These are phyloP conservation scores for Malaclemys terrapin DNA, from an alignment of 2,113 vertebrate species.

Conservation along the genomic window DNA sequence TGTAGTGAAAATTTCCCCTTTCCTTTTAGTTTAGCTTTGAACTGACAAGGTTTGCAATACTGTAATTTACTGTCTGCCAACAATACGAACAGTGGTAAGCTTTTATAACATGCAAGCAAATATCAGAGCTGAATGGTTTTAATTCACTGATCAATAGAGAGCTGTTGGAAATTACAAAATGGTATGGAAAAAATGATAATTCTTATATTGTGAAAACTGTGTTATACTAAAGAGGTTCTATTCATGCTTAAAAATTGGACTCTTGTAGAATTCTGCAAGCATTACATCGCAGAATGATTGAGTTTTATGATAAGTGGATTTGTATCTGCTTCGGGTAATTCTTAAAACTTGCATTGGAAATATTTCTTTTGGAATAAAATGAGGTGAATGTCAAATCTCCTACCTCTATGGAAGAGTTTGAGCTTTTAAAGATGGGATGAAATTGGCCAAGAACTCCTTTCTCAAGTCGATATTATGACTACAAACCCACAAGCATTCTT, in stretches of 20 bases:
- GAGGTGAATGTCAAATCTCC: background rate
- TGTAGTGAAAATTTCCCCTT: conserved; percentile 17
- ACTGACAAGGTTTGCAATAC: conserved; percentile 6
- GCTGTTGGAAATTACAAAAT: background rate
- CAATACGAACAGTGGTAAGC: background rate
- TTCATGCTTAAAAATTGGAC: background rate
- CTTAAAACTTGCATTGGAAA: background rate
- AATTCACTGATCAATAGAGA: background rate
- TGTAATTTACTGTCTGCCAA: conserved; percentile 23
- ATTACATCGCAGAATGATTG: background rate
- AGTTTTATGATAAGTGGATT: background rate
- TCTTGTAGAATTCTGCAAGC: conserved; percentile 18
- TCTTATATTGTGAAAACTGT: background rate
- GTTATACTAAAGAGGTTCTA: background rate
- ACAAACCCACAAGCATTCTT: conserved; percentile 18
- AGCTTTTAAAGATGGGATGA: background rate
- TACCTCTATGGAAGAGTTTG: background rate
- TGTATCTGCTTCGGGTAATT: conserved; percentile 6
- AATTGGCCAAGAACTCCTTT: background rate
- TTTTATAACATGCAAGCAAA: background rate
- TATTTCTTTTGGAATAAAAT: conserved; percentile 17
- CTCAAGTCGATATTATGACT: background rate
- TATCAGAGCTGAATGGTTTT: background rate
- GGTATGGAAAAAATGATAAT: background rate
- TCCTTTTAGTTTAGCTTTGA: conserved; percentile 18